Evolutionary conservation across 2,113 vertebrate genomes (phyloP).

Genomic region (Sturnira hondurensis): DNA sequence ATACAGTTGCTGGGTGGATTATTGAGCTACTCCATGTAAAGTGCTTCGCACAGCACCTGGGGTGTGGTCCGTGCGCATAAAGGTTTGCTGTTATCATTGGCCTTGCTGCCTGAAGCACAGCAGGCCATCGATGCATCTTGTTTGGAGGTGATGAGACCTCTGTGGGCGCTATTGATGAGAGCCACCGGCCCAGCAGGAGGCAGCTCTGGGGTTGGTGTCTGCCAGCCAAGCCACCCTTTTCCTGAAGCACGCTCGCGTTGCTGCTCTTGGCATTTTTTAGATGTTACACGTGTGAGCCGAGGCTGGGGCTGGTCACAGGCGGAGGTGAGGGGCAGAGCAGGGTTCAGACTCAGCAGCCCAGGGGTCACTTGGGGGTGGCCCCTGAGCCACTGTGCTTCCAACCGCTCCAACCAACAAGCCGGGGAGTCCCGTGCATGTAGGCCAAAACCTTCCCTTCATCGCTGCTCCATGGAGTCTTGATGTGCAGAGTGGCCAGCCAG

Average conservation of each 20-base stretch:
- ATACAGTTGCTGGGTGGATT: rapidly evolving
- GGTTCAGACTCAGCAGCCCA: neutral
- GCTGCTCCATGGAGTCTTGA: neutral
- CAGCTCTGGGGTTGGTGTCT: neutral
- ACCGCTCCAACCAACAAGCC: neutral
- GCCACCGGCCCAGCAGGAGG: neutral
- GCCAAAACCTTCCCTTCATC: neutral
- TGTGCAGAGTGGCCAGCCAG: neutral
- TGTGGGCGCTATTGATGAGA: neutral
- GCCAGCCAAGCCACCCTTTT: rapidly evolving
- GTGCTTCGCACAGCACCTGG: neutral
- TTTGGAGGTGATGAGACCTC: no score
- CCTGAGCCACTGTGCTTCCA: neutral
- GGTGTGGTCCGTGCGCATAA: rapidly evolving
- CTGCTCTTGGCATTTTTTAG: neutral
- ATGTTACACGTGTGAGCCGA: neutral
- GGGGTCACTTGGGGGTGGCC: neutral
- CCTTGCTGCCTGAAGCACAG: neutral
- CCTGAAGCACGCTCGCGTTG: rapidly evolving
- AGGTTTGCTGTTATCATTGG: neutral
- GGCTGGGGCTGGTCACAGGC: neutral
- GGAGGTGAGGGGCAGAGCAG: neutral
- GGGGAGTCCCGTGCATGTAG: neutral
- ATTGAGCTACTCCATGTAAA: neutral
- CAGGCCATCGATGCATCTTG: neutral